Base-by-base conservation (phyloP, 2,888 invertebrate genomes). In the Hipparchia sbordonii region DNA sequence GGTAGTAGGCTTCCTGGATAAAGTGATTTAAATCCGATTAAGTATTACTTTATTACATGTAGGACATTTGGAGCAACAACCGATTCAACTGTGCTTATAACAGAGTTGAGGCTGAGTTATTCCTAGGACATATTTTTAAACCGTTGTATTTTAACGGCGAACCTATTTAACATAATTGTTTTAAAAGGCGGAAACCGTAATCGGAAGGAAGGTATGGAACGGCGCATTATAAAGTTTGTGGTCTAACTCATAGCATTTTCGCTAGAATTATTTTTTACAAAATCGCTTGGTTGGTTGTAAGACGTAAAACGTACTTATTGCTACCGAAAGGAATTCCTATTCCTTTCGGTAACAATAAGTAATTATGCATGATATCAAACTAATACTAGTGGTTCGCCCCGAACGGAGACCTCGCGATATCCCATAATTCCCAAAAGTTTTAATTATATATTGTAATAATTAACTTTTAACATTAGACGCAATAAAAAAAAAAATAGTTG, bases 161-260 rank as follows among this genome's bases (percentile, higher is more conserved):
- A 68, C 56, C 65, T 65, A 73, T 75, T 23, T 75, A 75, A 70
- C 60, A 66, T 75, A 75, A 75, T 75, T 75, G 73, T 75, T 70
- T 75, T 75, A 75, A 75, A 75, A 75, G 74, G 73, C 73, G 70
- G 74, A 75, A 72, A 59, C 72, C 63, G 72, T 52, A 68, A 75
- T 71, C 71, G 73, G 73, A 73, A 73, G 73, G 63, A 72, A 60
- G 70, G 72, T 46, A 72, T 67, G 67, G 70, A 72, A 72, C 54
- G 67, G 65, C 56, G 57, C 68, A 73, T 66, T 61, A 68, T 65
- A 65, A 54, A 63, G 45, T 51, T 23, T 51, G 8, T 56, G 61
- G 68, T 68, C n/a, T 59, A 75, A 75, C 33, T 62, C 45, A 52
- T n/a, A 69, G 12, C 10, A 23, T 69, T 13, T 51, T n/a, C 45